These are phyloP conservation scores for Turritopsis rubra DNA, from an alignment of 30 jellyfish, hydroid and myxozoan genomes.

Conservation along the genomic window DNA sequence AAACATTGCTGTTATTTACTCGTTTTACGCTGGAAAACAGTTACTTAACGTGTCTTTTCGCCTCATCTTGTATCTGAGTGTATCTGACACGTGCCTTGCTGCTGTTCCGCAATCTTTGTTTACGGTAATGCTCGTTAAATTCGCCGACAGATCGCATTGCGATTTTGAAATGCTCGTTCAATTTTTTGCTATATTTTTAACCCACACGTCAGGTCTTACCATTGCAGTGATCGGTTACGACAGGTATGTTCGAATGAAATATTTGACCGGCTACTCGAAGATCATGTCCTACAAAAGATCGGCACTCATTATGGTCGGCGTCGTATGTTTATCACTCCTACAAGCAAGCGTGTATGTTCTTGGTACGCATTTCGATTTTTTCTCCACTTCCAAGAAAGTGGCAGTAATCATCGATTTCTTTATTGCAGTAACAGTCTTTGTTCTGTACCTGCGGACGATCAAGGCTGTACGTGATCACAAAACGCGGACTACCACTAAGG, in stretches of 20 bases:
- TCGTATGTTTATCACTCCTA: neutral
- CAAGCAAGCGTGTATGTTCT: constrained; percentile 22
- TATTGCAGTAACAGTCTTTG: neutral
- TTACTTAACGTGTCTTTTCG: neutral
- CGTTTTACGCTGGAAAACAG: neutral
- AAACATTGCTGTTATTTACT: constrained; percentile 6
- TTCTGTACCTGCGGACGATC: neutral
- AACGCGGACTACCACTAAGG: neutral
- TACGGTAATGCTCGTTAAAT: constrained; percentile 5
- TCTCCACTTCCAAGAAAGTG: neutral
- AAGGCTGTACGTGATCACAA: neutral
- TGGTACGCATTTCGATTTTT: constrained; percentile 1
- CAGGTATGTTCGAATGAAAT: neutral
- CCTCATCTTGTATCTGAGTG: constrained; percentile 17
- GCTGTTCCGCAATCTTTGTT: neutral
- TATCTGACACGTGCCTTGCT: constrained; percentile 12
- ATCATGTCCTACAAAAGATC: constrained; percentile 5
- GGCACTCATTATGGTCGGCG: neutral
- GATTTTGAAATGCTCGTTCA: constrained; percentile 1
- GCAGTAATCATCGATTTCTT: neutral
- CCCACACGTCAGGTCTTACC: neutral
- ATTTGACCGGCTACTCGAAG: neutral
- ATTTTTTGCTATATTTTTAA: constrained; percentile 19
- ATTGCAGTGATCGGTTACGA: constrained; percentile 26
- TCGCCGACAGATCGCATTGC: neutral